Conservation (phyloP, 2,888 invertebrate species). For the Ornithoptera priamus region DNA sequence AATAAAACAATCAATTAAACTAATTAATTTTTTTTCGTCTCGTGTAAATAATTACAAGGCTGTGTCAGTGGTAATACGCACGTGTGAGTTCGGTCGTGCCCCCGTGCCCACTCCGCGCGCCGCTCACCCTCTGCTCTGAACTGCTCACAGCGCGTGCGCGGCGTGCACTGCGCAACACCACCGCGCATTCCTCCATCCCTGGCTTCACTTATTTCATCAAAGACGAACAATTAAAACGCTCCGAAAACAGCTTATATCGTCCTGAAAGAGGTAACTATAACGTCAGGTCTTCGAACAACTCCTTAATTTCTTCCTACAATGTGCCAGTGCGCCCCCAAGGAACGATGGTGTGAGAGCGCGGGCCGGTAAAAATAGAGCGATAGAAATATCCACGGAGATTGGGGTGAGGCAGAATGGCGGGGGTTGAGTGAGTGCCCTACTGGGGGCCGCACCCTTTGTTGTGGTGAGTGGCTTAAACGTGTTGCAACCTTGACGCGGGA, state of each 20-base stretch:
- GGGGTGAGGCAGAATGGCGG: slow-evolving; percentile 79
- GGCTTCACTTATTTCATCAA: slow-evolving; percentile 59
- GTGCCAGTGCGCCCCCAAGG: slow-evolving; percentile 32
- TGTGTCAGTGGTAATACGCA: background rate
- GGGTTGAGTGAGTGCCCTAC: slow-evolving; percentile 74
- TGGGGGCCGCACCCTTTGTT: slow-evolving; percentile 66
- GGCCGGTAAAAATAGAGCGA: slow-evolving; percentile 78
- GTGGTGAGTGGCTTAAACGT: slow-evolving; percentile 36
- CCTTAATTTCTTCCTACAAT: slow-evolving; percentile 37
- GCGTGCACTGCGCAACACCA: slow-evolving; percentile 54
- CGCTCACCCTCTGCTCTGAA: slow-evolving; percentile 39
- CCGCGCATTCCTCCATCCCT: slow-evolving; percentile 59
- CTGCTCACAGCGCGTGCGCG: slow-evolving; percentile 40
- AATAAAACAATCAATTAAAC: no score
- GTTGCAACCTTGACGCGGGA: slow-evolving; percentile 33
- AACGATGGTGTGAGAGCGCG: slow-evolving; percentile 71
- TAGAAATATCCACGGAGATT: slow-evolving; percentile 54
- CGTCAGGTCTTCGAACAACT: slow-evolving; percentile 33
- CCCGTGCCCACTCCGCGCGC: slow-evolving; percentile 35
- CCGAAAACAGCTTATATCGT: slow-evolving; percentile 55
- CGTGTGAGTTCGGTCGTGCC: slow-evolving; percentile 14
- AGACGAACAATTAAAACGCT: slow-evolving; percentile 61
- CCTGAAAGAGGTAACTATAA: slow-evolving; percentile 59
- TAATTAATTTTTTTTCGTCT: no score
- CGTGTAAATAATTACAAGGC: no score